Conservation (phyloP, 2,797 vertebrate genomes). For the Malacoraja senta region DNA sequence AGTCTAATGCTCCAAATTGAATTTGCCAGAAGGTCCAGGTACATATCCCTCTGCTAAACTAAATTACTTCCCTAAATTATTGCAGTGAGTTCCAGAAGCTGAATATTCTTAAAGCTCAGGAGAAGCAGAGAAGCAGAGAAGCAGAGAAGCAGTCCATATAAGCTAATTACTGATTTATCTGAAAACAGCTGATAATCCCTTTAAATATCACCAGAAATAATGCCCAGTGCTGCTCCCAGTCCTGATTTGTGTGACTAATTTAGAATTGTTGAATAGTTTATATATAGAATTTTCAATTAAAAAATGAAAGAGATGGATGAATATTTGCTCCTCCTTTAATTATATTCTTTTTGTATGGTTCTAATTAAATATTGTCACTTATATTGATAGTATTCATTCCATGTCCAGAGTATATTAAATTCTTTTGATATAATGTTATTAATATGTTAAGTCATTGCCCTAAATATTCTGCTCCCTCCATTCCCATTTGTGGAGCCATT, state of each 20-base stretch:
- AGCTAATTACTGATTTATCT: background rate
- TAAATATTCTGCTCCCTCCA: background rate
- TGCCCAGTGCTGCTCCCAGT: background rate
- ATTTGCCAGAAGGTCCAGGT: background rate
- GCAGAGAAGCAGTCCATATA: background rate
- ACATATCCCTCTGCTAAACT: background rate
- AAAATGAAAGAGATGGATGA: conserved; percentile 30
- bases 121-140: background rate
- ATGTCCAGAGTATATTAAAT: background rate
- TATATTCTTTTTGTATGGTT: conserved; percentile 20
- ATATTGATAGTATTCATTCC: conserved; percentile 22
- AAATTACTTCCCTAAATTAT: background rate
- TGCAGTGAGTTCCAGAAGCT: background rate
- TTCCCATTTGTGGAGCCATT: conserved; percentile 12
- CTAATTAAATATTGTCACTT: conserved; percentile 6
- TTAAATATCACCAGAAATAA: background rate
- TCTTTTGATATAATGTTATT: background rate
- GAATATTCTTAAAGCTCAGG: background rate
- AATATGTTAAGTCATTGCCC: conserved; percentile 13
- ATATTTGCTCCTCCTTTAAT: conserved; percentile 12
- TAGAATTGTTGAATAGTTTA: background rate
- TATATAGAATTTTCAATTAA: background rate
- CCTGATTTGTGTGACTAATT: conserved; percentile 13
- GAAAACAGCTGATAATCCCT: background rate
- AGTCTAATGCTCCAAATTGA: too few species aligned